These are phyloP conservation scores for Pseudochirops cupreus DNA, from an alignment of 2,797 vertebrate species.

Conservation along the genomic window DNA sequence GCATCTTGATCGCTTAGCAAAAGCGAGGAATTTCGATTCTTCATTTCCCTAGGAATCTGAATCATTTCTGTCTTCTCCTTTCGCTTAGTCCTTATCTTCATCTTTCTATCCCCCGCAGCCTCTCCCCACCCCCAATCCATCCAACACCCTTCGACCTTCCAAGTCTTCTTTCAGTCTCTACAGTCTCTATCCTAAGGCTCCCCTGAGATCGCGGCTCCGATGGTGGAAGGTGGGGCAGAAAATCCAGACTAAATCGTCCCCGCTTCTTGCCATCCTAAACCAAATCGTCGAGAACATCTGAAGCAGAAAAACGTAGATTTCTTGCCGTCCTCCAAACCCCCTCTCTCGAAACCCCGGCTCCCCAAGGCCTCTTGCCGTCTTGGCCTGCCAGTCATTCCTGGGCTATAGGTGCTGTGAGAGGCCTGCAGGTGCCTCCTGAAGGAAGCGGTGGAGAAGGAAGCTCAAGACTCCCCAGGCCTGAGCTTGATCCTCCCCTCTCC, in stretches of 20 bases:
- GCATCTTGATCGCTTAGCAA: not conserved
- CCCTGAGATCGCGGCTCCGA: not conserved
- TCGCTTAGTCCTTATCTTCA: not conserved
- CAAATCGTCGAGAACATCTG: not conserved
- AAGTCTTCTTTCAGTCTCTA: not conserved
- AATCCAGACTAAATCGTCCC: conserved; percentile 60
- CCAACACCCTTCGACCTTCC: not conserved
- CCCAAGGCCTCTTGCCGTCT: conserved; percentile 18
- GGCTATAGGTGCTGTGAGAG: conserved; percentile 9
- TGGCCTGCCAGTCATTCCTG: not conserved
- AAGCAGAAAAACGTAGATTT: conserved; percentile 16
- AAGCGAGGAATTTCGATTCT: not conserved
- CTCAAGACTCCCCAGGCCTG: not conserved
- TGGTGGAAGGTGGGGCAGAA: conserved; percentile 1
- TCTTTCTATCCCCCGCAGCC: not conserved
- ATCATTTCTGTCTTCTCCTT: not conserved
- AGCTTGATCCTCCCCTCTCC: not conserved
- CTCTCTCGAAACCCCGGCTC: not conserved
- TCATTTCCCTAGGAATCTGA: not conserved
- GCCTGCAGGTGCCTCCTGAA: conserved; percentile 11
- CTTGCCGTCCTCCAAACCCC: not conserved
- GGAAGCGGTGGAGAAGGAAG: not conserved
- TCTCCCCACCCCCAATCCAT: not conserved
- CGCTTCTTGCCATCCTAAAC: not conserved
- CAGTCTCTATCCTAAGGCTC: not conserved